These are phyloP conservation scores for Neolamprologus variostigma DNA, from an alignment of 2,113 vertebrate genomes.

Conservation along the genomic window DNA sequence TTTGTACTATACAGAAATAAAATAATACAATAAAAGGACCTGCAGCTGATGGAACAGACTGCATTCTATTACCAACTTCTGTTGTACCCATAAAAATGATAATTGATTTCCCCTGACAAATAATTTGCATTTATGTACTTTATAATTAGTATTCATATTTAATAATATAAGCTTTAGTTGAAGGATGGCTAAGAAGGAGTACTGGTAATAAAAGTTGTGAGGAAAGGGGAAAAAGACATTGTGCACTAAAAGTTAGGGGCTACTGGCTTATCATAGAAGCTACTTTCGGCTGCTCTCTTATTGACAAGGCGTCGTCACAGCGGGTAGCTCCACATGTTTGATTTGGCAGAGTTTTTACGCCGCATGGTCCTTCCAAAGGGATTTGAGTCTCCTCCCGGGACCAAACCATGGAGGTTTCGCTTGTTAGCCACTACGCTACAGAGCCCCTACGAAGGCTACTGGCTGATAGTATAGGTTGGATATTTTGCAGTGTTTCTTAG, in stretches of 20 bases:
- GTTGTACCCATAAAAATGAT: background rate
- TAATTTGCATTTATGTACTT: background rate
- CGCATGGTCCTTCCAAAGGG: background rate
- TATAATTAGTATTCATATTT: background rate
- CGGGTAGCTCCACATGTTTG: background rate
- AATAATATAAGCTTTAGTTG: background rate
- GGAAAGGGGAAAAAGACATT: background rate
- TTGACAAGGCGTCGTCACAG: background rate
- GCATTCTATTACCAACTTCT: background rate
- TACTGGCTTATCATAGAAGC: background rate
- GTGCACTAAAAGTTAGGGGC: background rate
- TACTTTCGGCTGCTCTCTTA: background rate
- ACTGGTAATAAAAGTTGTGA: background rate
- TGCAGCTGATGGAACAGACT: background rate
- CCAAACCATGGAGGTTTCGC: background rate
- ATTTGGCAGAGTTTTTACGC: background rate
- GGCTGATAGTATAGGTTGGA: background rate
- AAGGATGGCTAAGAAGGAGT: background rate
- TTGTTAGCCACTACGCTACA: background rate
- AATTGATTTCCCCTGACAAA: background rate
- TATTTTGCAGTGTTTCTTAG: background rate
- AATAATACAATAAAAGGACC: background rate
- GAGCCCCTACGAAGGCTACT: background rate
- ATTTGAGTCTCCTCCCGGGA: background rate
- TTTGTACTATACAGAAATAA: background rate